Evolutionary conservation across 1,140 invertebrate genomes (phyloP), one percentile per base, ranked within the genome.

Genomic region (Mylabris phalerata): DNA sequence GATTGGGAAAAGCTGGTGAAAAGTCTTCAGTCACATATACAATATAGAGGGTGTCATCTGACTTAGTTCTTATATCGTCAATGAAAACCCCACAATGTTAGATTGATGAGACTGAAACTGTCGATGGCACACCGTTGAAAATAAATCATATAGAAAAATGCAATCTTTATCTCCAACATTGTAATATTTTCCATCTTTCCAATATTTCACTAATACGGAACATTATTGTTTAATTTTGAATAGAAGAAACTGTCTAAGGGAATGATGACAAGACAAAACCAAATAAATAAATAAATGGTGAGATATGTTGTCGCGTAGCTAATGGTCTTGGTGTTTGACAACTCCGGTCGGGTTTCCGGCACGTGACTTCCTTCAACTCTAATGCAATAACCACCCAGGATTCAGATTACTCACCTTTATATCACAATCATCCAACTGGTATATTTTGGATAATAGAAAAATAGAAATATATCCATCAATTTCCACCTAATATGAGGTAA

Each of bases 271-370:
- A 32, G 32, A 32, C 19, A 19, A 19, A 19, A 19, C 19, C 19
- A 19, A 19, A 19, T 19, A 19, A 19, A 19, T 19, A 19, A 19
- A 19, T 19, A 19, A 19, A 19, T 19, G 19, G 19, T 19, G 19
- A 19, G 19, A 19, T 19, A 19, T 19, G 7, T 32, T 46, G 51
- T 46, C 51, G 46, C 51, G 51, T 54, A 54, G 51, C 51, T 65
- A 65, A 65, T 65, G 64, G 64, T 58, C 59, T 56, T 50, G 32
- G 50, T 65, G 61, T 65, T 65, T 65, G 61, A 65, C 32, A 32
- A 32, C 61, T 63, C 58, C 58, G 64, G 61, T 65, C 62, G 61
- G 64, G 62, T 65, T 65, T 65, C 64, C 64, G 64, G 61, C 64
- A 60, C 63, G 63, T 62, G 64, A 62, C 64, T 57, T 62, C 60